These are phyloP conservation scores for Drosophila parvula DNA, from an alignment of 1,140 invertebrate genomes.

Conservation along the genomic window DNA sequence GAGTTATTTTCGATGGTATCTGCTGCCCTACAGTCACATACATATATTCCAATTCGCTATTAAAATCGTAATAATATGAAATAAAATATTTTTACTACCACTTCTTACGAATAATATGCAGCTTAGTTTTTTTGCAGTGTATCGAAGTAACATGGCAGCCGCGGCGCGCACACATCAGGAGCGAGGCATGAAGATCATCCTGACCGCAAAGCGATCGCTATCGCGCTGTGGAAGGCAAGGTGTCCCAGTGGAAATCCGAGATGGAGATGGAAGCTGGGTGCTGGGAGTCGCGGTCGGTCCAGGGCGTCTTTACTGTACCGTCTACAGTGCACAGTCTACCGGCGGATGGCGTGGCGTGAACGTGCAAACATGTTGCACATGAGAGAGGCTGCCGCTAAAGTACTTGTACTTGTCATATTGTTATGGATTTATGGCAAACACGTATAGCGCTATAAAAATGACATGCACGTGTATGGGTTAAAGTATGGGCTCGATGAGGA, in stretches of 20 bases:
- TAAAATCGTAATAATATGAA: no score
- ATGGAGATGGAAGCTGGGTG: slow-evolving; percentile 20
- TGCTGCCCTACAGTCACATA: no score
- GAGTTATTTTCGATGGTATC: no score
- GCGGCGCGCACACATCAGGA: slow-evolving; percentile 66
- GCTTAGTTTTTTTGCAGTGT: neutral
- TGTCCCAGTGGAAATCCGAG: slow-evolving; percentile 38
- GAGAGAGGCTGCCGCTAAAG: slow-evolving; percentile 84
- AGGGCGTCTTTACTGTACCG: slow-evolving; percentile 51
- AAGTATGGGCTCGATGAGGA: slow-evolving; percentile 51
- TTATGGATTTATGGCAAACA: slow-evolving; percentile 84
- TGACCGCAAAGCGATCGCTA: slow-evolving; percentile 65
- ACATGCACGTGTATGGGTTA: slow-evolving; percentile 77
- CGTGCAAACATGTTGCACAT: slow-evolving; percentile 83
- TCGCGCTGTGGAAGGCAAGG: slow-evolving; percentile 62
- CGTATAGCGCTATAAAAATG: slow-evolving; percentile 82
- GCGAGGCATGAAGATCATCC: slow-evolving; percentile 59
- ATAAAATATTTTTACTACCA: no score
- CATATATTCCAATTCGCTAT: no score
- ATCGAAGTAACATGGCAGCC: slow-evolving; percentile 49
- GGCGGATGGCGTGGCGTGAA: slow-evolving; percentile 65
- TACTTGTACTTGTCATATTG: slow-evolving; percentile 84
- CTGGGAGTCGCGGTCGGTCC: slow-evolving; percentile 24
- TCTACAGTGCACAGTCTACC: slow-evolving; percentile 22
- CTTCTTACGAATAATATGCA: no score